Percentiles rank a stretch among this genome's conserved stretches.
Evolutionary conservation across 2,797 vertebrate species (phyloP).

Genomic region (Galago senegalensis): DNA sequence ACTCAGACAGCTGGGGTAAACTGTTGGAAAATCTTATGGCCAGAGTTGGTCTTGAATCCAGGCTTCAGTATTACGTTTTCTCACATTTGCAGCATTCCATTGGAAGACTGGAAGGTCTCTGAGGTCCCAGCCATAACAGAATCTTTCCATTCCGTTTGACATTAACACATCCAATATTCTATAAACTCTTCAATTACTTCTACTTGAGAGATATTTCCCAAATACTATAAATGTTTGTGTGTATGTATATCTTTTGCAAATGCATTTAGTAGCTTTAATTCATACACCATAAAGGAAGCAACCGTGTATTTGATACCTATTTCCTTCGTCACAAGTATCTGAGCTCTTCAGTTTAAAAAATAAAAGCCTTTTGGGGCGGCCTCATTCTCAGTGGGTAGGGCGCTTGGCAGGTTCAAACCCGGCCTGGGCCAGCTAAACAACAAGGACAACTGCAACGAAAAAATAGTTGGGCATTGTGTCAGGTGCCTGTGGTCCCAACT

Average conservation of each 20-base stretch:
- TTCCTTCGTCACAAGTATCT: slow-evolving; percentile 86
- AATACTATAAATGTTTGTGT: slow-evolving; percentile 17
- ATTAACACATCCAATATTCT: slow-evolving; percentile 42
- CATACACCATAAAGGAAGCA: slow-evolving; percentile 82
- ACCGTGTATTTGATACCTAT: slow-evolving; percentile 86
- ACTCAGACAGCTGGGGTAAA: background rate
- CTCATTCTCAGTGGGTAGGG: too few relatives aligned
- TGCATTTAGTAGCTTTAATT: slow-evolving; percentile 85
- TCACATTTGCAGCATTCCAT: background rate
- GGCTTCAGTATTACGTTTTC: background rate
- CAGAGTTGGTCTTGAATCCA: background rate
- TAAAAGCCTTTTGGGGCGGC: slow-evolving; percentile 83
- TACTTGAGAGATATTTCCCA: slow-evolving; percentile 78
- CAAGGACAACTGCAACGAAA: too few relatives aligned
- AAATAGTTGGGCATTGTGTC: too few relatives aligned
- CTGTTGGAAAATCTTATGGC: background rate
- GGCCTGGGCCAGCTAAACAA: too few relatives aligned
- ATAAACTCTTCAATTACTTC: slow-evolving; percentile 63
- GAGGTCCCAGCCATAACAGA: background rate
- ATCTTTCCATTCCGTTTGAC: slow-evolving; percentile 50
- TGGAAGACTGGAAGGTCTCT: background rate
- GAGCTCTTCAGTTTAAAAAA: slow-evolving; percentile 82
- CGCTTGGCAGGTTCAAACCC: too few relatives aligned
- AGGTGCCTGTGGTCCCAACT: too few relatives aligned
- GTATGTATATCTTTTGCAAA: slow-evolving; percentile 77